Base-by-base conservation (phyloP, 2,797 vertebrate genomes). In the Chaunax sp. region DNA sequence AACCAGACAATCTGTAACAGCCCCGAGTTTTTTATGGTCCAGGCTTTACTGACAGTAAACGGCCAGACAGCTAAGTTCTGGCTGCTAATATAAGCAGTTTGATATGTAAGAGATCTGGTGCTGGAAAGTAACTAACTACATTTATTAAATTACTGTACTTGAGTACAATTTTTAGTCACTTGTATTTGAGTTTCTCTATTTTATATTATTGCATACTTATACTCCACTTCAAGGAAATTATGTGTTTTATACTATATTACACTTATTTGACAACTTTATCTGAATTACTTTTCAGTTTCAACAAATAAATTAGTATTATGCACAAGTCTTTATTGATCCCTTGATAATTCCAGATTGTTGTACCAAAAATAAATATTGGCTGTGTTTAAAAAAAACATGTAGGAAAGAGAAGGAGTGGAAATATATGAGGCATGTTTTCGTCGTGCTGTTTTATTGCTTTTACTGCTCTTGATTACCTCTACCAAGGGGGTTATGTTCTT, bases 21-120 rank as follows among this genome's bases (percentile, higher is more conserved):
- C 18, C 30, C 40, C 2, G 8, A 20, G 20, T 37, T 59, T 35
- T 69, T 65, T 20, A n/a, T n/a, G n/a, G n/a, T n/a, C n/a, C n/a
- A n/a, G n/a, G n/a, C n/a, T n/a, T n/a, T n/a, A n/a, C n/a, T n/a
- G n/a, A n/a, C n/a, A n/a, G n/a, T n/a, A n/a, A n/a, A n/a, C n/a
- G n/a, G n/a, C n/a, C n/a, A n/a, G n/a, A n/a, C n/a, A n/a, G n/a
- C n/a, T n/a, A n/a, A n/a, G n/a, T n/a, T n/a, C n/a, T n/a, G n/a
- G n/a, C n/a, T n/a, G n/a, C 22, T 50, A 8, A 18, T 49, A 5
- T 5, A 0, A 28, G 20, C 6, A 26, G 53, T 55, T 60, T 35
- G 4, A 64, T n/a, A n/a, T n/a, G n/a, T n/a, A n/a, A n/a, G n/a
- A n/a, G n/a, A n/a, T n/a, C n/a, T n/a, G n/a, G n/a, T 45, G 37